A percentile compares a stretch with the other conserved stretches of the same genome.
Conservation (phyloP, 2,113 vertebrate genomes). For the Eublepharis macularius region DNA sequence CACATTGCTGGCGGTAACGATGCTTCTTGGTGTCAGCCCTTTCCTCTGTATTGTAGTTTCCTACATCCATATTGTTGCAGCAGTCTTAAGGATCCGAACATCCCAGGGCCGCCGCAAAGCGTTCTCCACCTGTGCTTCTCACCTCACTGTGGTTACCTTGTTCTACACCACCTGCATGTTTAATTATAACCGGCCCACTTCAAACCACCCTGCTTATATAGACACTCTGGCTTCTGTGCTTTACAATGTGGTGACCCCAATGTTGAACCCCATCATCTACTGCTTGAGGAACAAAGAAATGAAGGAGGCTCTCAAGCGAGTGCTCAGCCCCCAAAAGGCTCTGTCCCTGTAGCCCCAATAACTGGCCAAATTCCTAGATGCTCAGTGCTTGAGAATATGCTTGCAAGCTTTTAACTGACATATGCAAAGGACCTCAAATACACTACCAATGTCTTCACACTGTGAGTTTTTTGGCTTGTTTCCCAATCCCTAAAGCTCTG, state of each 20-base stretch:
- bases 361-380: neutral
- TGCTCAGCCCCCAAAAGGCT: neutral
- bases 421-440: neutral
- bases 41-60: slow-evolving; percentile 36
- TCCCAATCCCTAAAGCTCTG: too few species aligned
- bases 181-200: slow-evolving; percentile 27
- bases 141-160: slow-evolving; percentile 33
- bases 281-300: slow-evolving; percentile 48
- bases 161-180: slow-evolving; percentile 37
- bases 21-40: slow-evolving; percentile 20
- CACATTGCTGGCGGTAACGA: neutral
- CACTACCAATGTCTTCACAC: too few species aligned
- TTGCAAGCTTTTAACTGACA: neutral
- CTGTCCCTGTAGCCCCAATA: neutral
- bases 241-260: slow-evolving; percentile 27
- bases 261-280: slow-evolving; percentile 44
- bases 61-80: slow-evolving; percentile 7
- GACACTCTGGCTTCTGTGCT: slow-evolving; percentile 19
- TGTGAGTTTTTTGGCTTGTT: too few species aligned
- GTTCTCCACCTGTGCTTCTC: slow-evolving; percentile 44
- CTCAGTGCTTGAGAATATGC: neutral
- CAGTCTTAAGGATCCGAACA: slow-evolving; percentile 19
- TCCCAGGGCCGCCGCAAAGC: slow-evolving; percentile 22
- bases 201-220: neutral
- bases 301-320: slow-evolving; percentile 16